Base-by-base conservation (phyloP, 2,797 vertebrate species). In the Lagorchestes hirsutus region DNA sequence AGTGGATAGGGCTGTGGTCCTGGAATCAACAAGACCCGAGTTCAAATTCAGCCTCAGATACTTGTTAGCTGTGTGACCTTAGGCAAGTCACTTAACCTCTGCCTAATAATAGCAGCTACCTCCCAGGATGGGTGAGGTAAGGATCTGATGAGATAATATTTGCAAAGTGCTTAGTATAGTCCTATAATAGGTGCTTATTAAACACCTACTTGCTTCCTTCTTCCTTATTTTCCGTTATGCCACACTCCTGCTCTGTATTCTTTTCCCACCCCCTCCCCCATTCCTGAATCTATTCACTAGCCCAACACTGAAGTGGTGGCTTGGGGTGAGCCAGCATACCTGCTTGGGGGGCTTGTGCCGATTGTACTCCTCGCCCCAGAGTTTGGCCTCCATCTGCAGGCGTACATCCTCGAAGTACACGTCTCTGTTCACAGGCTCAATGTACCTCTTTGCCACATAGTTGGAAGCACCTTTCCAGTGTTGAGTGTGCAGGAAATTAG, bases 361-460 rank as follows among this genome's bases (percentile, higher is more conserved):
- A 97, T 99, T 99, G 98, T 99, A 99, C 93, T 99, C 99, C 93
- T 99, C 99, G 31, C 99, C 99, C 99, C 99, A 99, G 92, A 99
- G 99, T 96, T 99, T 99, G 95, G 99, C 99, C 97, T 99, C 99
- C 99, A 99, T 99, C 97, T 99, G 99, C 67, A 99, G 99, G 94
- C 99, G 98, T 28, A 99, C 99, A 50, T 99, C 99, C 97, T 99
- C 99, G 95, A 99, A 99, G 99, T 99, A 99, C 93, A 99, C 99
- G 0, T 99, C 98, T 94, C 99, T 99, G 97, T 98, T 98, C 97
- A 99, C 99, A 0, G 98, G 98, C 98, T 99, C 99, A 95, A 99
- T 99, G 98, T 99, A 99, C 3, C 99, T 97, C 97, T 99, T 99
- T 9, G 99, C 98, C 97, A 99, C 99, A 0, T 99, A 99, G 98